Evolutionary conservation across 2,113 vertebrate genomes (phyloP).

Genomic region (Brachypodius melanocephalos): DNA sequence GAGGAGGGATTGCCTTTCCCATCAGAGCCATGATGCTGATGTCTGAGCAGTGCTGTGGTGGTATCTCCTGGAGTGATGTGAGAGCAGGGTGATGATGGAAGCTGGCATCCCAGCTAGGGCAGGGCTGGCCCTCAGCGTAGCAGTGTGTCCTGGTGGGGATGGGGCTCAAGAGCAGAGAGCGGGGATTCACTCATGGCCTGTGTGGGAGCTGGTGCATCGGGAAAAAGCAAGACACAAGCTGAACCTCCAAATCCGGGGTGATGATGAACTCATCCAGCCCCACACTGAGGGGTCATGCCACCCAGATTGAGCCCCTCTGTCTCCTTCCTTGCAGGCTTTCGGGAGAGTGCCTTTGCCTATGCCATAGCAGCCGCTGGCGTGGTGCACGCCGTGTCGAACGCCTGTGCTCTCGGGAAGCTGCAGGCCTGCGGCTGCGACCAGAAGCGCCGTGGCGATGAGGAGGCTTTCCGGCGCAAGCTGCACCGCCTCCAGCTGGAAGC

Average conservation of each 20-base stretch:
- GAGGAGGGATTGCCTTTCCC: not conserved
- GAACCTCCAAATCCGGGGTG: not conserved
- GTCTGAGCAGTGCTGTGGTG: not conserved
- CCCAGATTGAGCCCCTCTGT: not conserved
- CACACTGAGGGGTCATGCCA: accelerated
- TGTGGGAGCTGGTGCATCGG: not conserved
- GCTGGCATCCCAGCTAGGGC: not conserved
- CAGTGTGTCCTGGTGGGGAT: not conserved
- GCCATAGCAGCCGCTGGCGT: slow-evolving; percentile 92
- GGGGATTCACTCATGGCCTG: not conserved
- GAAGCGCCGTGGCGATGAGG: slow-evolving; percentile 89
- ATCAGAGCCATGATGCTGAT: not conserved
- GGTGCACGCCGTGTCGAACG: slow-evolving; percentile 93
- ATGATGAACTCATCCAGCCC: not conserved
- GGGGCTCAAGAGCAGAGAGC: not conserved
- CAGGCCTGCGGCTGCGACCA: slow-evolving; percentile 91
- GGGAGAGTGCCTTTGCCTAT: slow-evolving; percentile 94
- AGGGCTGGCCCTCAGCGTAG: not conserved
- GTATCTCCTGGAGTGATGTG: not conserved
- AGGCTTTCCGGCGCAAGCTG: slow-evolving; percentile 92
- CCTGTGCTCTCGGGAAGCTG: slow-evolving; percentile 94
- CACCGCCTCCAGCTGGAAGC: slow-evolving; percentile 93
- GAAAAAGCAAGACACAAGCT: not conserved
- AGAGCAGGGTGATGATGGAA: not conserved
- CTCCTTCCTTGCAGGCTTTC: slow-evolving; percentile 80